phyloP scores from a whole-genome alignment of 2,797 vertebrate species.

The Neosilurus mollespiculum region DNA sequence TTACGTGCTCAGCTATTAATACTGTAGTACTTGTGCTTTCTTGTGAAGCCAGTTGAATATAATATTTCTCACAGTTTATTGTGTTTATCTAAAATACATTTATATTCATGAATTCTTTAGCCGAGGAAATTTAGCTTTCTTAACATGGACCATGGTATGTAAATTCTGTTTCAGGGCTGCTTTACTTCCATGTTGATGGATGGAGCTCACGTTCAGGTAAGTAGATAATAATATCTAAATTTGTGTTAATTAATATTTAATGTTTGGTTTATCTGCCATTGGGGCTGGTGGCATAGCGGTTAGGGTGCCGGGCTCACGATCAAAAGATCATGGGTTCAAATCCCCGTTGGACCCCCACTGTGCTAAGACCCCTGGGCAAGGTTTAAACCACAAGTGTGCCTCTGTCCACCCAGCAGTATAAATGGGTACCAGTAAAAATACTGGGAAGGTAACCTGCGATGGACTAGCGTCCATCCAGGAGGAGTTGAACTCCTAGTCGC shows the following conservation, averaged over 20 bases:
- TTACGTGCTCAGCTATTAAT: background rate
- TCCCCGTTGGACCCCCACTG: too few relatives aligned
- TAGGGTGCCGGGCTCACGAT: too few relatives aligned
- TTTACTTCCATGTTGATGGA: conserved; percentile 45
- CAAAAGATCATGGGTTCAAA: too few relatives aligned
- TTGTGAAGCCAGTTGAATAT: background rate
- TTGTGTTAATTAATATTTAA: background rate
- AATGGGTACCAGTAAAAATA: too few relatives aligned
- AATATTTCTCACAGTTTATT: background rate
- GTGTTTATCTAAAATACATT: background rate
- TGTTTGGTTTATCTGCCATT: background rate
- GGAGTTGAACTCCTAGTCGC: too few relatives aligned
- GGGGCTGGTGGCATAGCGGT: too few relatives aligned
- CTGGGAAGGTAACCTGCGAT: too few relatives aligned
- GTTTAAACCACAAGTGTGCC: too few relatives aligned
- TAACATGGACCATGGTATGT: background rate
- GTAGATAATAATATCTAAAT: background rate
- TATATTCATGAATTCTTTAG: background rate
- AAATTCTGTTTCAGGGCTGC: conserved; percentile 62
- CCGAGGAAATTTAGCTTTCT: background rate
- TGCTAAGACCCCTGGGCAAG: too few relatives aligned
- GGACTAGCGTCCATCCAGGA: too few relatives aligned
- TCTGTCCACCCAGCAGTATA: too few relatives aligned
- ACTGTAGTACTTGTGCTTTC: background rate
- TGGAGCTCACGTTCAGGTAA: conserved; percentile 30